A percentile compares a stretch with the other conserved stretches of the same genome.
Conservation (phyloP, 2,797 vertebrate species). For the Melanotaenia maccullochi region DNA sequence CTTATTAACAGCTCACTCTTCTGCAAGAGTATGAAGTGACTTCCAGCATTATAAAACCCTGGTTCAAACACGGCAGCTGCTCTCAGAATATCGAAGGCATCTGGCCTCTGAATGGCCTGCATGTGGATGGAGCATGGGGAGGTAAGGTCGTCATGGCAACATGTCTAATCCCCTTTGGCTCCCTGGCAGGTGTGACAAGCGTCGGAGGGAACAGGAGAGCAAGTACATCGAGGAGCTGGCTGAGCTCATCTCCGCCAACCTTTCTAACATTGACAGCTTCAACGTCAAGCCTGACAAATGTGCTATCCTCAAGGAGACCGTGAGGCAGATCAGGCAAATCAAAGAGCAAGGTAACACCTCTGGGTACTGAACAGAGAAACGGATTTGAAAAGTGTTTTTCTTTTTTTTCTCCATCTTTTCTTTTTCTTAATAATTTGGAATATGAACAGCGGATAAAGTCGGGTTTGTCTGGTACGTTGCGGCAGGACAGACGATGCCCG, state of each 20-base stretch:
- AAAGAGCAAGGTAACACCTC: constrained; percentile 93
- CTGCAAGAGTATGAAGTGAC: too few species aligned
- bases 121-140: constrained; percentile 42
- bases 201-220: constrained; percentile 97
- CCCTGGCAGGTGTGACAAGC: constrained; percentile 92
- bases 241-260: constrained; percentile 98
- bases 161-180: constrained; percentile 63
- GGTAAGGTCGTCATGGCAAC: constrained; percentile 73
- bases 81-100: constrained; percentile 35
- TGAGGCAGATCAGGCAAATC: constrained; percentile 98
- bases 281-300: constrained; percentile 99
- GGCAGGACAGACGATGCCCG: constrained; percentile 56
- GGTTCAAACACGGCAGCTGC: neutral
- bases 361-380: neutral
- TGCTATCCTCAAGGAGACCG: constrained; percentile 98
- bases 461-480: constrained; percentile 18
- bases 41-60: too few species aligned
- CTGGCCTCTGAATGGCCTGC: constrained; percentile 41
- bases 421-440: constrained; percentile 3
- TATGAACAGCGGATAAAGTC: constrained; percentile 34
- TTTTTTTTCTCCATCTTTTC: neutral
- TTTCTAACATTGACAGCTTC: constrained; percentile 98
- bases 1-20: too few species aligned
- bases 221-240: constrained; percentile 99
- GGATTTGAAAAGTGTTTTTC: neutral